Conservation (phyloP, 2,113 vertebrate genomes). For the Macroglossus sobrinus region DNA sequence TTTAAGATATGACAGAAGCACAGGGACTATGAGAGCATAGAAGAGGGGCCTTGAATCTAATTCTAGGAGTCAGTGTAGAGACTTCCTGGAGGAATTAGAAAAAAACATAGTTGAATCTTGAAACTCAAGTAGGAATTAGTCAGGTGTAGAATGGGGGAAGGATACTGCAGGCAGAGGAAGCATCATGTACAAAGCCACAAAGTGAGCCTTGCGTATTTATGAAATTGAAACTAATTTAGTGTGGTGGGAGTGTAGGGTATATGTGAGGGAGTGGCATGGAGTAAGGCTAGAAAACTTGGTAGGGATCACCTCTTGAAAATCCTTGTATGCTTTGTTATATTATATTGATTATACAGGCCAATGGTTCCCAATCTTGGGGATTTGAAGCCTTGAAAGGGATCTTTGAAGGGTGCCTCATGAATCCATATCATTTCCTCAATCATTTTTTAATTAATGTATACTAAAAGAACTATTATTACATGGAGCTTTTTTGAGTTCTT, state of each 20-base stretch:
- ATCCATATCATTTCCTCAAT: neutral
- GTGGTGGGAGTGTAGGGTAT: neutral
- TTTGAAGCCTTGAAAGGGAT: neutral
- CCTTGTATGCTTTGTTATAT: neutral
- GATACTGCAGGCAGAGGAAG: neutral
- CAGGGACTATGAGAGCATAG: neutral
- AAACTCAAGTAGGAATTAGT: conserved; percentile 33
- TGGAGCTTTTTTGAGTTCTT: conserved; percentile 1
- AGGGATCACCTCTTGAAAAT: neutral
- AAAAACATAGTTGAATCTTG: conserved; percentile 5
- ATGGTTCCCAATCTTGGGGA: neutral
- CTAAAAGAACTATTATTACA: conserved; percentile 28
- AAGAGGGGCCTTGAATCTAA: neutral
- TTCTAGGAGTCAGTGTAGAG: neutral
- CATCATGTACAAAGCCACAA: neutral
- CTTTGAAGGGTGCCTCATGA: neutral
- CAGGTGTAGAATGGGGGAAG: neutral
- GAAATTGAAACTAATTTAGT: conserved; percentile 10
- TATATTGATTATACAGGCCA: neutral
- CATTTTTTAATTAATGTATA: neutral
- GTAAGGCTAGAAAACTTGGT: neutral
- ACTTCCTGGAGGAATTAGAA: conserved; percentile 7
- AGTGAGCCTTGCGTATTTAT: neutral
- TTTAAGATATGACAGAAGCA: neutral
- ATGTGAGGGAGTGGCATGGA: neutral